Percentiles rank a stretch among this genome's conserved stretches.
Conservation (phyloP, 2,113 vertebrate genomes). For the Tautogolabrus adspersus region DNA sequence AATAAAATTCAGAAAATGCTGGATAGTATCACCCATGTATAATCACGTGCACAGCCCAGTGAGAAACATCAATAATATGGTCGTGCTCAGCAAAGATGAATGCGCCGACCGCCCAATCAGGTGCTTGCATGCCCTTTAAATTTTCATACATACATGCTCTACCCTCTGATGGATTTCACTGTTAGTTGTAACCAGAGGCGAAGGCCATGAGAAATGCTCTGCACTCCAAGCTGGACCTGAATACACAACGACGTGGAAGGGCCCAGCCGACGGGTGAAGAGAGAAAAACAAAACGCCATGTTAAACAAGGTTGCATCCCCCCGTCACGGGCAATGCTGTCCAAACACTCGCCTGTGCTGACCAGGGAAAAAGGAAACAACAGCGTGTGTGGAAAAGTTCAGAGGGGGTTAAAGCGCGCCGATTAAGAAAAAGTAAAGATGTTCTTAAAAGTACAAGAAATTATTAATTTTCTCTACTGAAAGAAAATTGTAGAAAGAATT, state of each 20-base stretch:
- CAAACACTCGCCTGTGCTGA: neutral
- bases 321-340: neutral
- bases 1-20: neutral
- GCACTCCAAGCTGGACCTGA: neutral
- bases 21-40: neutral
- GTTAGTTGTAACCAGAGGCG: neutral
- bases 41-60: neutral
- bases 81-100: slow-evolving; percentile 1
- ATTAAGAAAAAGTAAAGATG: too few relatives aligned
- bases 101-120: slow-evolving; percentile 19
- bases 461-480: too few relatives aligned
- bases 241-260: slow-evolving; percentile 1
- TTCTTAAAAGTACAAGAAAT: too few relatives aligned
- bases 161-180: slow-evolving; percentile 16
- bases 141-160: slow-evolving; percentile 12
- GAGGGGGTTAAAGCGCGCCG: too few relatives aligned
- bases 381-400: neutral
- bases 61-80: neutral
- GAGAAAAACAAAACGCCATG: neutral
- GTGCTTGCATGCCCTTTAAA: slow-evolving; percentile 9
- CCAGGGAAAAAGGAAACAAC: neutral
- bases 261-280: neutral
- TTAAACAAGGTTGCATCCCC: neutral
- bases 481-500: too few relatives aligned
- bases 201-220: slow-evolving; percentile 10